phyloP scores from a whole-genome alignment of 2,113 vertebrate genomes.

The Caloenas nicobarica region DNA sequence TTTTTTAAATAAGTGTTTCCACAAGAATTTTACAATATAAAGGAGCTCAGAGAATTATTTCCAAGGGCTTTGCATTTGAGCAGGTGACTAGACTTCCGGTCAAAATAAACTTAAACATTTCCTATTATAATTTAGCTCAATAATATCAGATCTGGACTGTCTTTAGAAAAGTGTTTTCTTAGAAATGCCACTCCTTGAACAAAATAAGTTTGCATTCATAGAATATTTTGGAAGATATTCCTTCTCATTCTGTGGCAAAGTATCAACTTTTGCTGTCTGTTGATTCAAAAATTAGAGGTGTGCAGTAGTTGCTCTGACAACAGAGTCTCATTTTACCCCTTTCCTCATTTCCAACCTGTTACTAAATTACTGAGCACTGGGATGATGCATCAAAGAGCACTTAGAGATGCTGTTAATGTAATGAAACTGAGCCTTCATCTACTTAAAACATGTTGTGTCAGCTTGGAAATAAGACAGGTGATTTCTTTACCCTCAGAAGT shows the following conservation, averaged over 20 bases:
- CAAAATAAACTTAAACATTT: not conserved
- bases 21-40: not conserved
- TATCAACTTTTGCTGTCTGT: slow-evolving; percentile 71
- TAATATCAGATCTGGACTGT: not conserved
- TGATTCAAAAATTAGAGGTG: slow-evolving; percentile 79
- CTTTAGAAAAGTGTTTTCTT: not conserved
- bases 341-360: slow-evolving; percentile 94
- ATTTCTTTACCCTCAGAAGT: slow-evolving; percentile 53
- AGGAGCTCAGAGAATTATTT: not conserved
- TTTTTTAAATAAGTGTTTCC: not conserved
- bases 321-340: slow-evolving; percentile 89
- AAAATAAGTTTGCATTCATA: not conserved
- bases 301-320: slow-evolving; percentile 84
- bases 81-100: not conserved
- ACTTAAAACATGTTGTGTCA: slow-evolving; percentile 81
- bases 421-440: slow-evolving; percentile 87
- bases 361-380: slow-evolving; percentile 86
- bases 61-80: not conserved
- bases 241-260: slow-evolving; percentile 62
- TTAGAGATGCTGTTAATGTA: slow-evolving; percentile 83
- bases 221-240: slow-evolving; percentile 59
- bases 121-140: not conserved
- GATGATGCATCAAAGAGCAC: slow-evolving; percentile 84
- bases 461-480: slow-evolving; percentile 80
- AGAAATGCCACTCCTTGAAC: not conserved